These are phyloP conservation scores for Pelobates cultripes DNA, from an alignment of 2,797 vertebrate genomes.

Conservation along the genomic window DNA sequence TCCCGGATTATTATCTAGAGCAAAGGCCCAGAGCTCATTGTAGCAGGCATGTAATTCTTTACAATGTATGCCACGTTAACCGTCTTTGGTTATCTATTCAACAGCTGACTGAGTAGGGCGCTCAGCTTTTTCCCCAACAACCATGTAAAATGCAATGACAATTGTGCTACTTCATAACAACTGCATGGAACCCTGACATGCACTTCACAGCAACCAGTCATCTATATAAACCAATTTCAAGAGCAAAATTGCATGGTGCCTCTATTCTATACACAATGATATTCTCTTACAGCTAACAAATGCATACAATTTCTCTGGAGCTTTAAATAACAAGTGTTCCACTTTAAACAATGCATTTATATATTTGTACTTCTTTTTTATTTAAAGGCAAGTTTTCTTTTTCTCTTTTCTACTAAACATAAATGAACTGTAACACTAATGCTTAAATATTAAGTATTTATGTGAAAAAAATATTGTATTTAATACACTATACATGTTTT, in stretches of 20 bases:
- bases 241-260: slow-evolving; percentile 88
- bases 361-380: not conserved
- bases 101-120: slow-evolving; percentile 87
- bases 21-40: slow-evolving; percentile 85
- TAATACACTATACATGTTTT: too few relatives aligned
- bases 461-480: too few relatives aligned
- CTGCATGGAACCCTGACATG: slow-evolving; percentile 83
- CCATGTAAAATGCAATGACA: slow-evolving; percentile 81
- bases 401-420: not conserved
- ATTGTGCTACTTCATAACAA: slow-evolving; percentile 82
- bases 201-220: slow-evolving; percentile 86
- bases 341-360: slow-evolving; percentile 24
- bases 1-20: slow-evolving; percentile 94
- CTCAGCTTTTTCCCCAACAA: slow-evolving; percentile 80
- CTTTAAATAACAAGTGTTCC: slow-evolving; percentile 65
- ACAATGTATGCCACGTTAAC: slow-evolving; percentile 88
- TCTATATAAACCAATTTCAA: slow-evolving; percentile 88
- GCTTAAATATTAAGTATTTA: too few relatives aligned
- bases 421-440: too few relatives aligned
- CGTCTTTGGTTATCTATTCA: slow-evolving; percentile 93
- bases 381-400: not conserved
- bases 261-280: slow-evolving; percentile 80
- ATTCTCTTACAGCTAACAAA: slow-evolving; percentile 81
- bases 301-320: slow-evolving; percentile 71
- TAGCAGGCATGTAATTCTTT: slow-evolving; percentile 88